Evolutionary conservation across 1,140 invertebrate genomes (phyloP), one percentile per base, ranked within the genome.

Genomic region (Notospermus geniculatus): DNA sequence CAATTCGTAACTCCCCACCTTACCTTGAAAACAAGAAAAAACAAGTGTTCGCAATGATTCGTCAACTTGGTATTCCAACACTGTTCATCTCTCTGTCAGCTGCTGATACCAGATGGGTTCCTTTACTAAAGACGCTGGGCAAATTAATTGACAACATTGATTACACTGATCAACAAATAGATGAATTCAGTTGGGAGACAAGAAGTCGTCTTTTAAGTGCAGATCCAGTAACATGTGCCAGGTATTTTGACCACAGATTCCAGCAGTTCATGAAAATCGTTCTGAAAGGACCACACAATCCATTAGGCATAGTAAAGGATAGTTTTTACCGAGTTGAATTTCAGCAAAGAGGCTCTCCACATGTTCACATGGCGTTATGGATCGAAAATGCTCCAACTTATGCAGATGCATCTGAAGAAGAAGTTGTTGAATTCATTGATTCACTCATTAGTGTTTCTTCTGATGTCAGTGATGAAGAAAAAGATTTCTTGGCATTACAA

Each of bases 361-460:
- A 83, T 71, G 45, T 80, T n/a, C 80, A 83, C 58, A 72, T 79
- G 53, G 59, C 83, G 2, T 30, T 78, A 19, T 83, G 81, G 80
- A 61, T 80, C 1, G 62, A 80, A 66, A 66, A 76, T 70, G 64
- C 71, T 29, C 80, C 80, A 54, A 30, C 29, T 41, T 74, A 50
- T 50, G 15, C 25, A 13, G 0, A 59, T 23, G 9, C 46, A 41
- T 54, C 2, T 27, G 53, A 52, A n/a, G 22, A 46, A 36, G 59
- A 61, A 22, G 50, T 67, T 23, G 39, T 13, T 43, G 13, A 54
- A 25, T 69, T 64, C 52, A 60, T 68, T 58, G 65, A 69, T 32
- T 65, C 55, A 30, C 50, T 56, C 53, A 19, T 69, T 0, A 60
- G 60, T n/a, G 69, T 67, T 54, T 39, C 13, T 2, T 56, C 57